phyloP scores from a whole-genome alignment of 2,113 vertebrate species.

The Morone chrysops region DNA sequence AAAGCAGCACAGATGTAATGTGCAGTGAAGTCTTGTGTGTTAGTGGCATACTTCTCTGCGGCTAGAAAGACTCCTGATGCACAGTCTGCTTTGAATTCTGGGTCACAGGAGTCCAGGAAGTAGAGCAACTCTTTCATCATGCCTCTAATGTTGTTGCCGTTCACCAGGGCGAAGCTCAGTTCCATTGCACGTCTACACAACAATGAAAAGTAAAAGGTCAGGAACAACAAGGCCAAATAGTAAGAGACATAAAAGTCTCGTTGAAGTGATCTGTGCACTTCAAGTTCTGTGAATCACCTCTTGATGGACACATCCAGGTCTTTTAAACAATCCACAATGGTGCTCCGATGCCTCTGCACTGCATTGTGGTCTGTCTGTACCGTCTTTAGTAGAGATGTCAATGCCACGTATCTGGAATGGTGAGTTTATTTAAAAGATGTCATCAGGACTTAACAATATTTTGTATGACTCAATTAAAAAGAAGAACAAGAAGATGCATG shows the following conservation, averaged over 20 bases:
- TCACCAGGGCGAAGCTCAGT: slow-evolving; percentile 98
- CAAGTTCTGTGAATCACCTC: slow-evolving; percentile 82
- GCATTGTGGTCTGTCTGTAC: slow-evolving; percentile 99
- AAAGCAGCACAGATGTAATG: background rate
- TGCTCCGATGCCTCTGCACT: slow-evolving; percentile 97
- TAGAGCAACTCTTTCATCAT: slow-evolving; percentile 99
- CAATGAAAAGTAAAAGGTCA: slow-evolving; percentile 19
- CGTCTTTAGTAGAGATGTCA: slow-evolving; percentile 98
- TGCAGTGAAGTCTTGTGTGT: background rate
- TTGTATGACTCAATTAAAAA: background rate
- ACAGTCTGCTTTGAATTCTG: slow-evolving; percentile 99
- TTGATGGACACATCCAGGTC: slow-evolving; percentile 99
- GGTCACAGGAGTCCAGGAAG: slow-evolving; percentile 98
- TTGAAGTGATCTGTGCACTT: background rate
- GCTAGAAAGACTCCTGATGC: slow-evolving; percentile 98
- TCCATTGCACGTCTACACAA: slow-evolving; percentile 96
- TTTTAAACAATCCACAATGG: slow-evolving; percentile 99
- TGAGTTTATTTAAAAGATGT: slow-evolving; percentile 4
- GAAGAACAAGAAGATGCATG: background rate
- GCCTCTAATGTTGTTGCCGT: slow-evolving; percentile 98
- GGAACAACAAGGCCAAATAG: background rate
- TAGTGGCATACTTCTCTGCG: slow-evolving; percentile 93
- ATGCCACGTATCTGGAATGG: slow-evolving; percentile 92
- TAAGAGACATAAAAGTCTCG: background rate
- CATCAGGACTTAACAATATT: background rate